Evolutionary conservation across 2,888 invertebrate genomes (phyloP).

Genomic region (Platyscelio sp.): DNA sequence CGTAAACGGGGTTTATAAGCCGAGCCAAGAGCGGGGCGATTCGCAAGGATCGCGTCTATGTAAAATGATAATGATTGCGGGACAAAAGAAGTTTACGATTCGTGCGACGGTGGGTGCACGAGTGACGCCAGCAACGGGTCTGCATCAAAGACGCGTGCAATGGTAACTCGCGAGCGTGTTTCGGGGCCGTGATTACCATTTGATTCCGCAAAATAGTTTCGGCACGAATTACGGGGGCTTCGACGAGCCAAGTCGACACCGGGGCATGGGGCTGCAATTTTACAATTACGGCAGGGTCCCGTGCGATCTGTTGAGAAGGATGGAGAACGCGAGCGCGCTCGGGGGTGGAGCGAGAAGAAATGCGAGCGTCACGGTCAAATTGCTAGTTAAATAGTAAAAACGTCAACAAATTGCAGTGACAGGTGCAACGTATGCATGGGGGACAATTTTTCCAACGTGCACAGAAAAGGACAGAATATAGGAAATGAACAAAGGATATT

Average conservation of each 20-base stretch:
- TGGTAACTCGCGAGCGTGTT: conserved; percentile 58
- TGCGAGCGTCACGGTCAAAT: no score
- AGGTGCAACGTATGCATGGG: no score
- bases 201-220: conserved; percentile 69
- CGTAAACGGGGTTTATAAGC: conserved; percentile 21
- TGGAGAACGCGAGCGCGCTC: no score
- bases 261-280: conserved; percentile 59
- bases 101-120: conserved; percentile 52
- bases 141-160: conserved; percentile 66
- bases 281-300: conserved; percentile 40
- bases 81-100: conserved; percentile 48
- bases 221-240: conserved; percentile 57
- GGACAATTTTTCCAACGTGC: no score
- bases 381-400: no score
- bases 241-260: conserved; percentile 61
- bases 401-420: no score
- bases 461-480: no score
- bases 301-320: background rate
- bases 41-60: conserved; percentile 37
- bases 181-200: conserved; percentile 65
- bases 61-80: conserved; percentile 57
- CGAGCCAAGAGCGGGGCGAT: conserved; percentile 10
- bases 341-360: no score
- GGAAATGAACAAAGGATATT: no score
- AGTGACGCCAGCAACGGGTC: conserved; percentile 56